A percentile compares a stretch with the other conserved stretches of the same genome.
phyloP scores from a whole-genome alignment of 1,140 invertebrate genomes.

The Luehdorfia chinensis region DNA sequence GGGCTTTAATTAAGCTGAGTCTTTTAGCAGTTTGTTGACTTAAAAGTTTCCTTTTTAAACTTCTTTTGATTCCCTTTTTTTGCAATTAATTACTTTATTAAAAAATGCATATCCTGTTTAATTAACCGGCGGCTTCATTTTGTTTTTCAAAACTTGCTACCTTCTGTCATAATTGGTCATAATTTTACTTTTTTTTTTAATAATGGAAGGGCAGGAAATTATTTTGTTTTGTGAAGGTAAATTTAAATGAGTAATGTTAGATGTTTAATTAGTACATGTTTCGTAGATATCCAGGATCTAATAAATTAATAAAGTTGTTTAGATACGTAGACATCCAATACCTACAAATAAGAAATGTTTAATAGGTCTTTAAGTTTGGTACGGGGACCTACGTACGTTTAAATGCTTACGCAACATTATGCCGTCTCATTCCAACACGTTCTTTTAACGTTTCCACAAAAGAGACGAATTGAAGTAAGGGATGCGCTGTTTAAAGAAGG shows the following conservation, averaged over 20 bases:
- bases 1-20: constrained; percentile 3
- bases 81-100: constrained; percentile 16
- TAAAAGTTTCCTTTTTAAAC: neutral
- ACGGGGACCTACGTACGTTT: constrained; percentile 17
- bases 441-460: constrained; percentile 29
- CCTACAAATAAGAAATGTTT: constrained; percentile 5
- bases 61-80: constrained; percentile 5
- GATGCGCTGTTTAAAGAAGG: constrained; percentile 54
- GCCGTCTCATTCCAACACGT: constrained; percentile 35
- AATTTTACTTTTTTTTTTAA: neutral
- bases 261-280: too few species aligned
- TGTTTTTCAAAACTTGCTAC: neutral
- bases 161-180: neutral
- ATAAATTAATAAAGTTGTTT: constrained; percentile 10
- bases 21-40: neutral
- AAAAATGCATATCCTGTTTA: constrained; percentile 6
- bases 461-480: constrained; percentile 52
- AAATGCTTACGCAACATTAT: constrained; percentile 24
- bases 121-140: constrained; percentile 8
- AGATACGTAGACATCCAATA: constrained; percentile 1
- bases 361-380: constrained; percentile 14
- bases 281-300: neutral
- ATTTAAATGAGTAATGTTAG: too few species aligned
- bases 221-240: too few species aligned
- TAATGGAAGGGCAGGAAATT: too few species aligned